These are phyloP conservation scores for Beris chalybata DNA, from an alignment of 2,888 invertebrate genomes.

Conservation along the genomic window DNA sequence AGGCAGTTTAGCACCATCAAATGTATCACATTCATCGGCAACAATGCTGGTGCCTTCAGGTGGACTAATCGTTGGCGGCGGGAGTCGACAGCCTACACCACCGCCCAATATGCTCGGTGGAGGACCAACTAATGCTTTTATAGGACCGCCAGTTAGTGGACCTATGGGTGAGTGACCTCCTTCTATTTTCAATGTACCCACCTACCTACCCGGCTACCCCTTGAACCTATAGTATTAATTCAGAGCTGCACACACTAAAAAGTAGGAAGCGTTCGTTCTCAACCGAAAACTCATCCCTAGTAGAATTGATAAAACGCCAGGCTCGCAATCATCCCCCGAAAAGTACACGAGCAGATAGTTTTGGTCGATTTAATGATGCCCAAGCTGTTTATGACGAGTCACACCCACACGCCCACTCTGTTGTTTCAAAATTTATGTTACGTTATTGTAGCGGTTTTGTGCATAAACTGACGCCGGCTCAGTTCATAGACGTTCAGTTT, in stretches of 20 bases:
- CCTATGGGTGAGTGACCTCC: constrained; percentile 35
- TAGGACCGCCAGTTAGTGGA: constrained; percentile 38
- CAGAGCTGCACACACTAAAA: not conserved
- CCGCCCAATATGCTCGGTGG: constrained; percentile 43
- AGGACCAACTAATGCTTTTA: constrained; percentile 33
- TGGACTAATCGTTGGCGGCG: constrained; percentile 43
- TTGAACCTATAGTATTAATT: constrained; percentile 38
- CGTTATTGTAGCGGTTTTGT: too few species aligned
- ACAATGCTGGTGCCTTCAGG: constrained; percentile 52
- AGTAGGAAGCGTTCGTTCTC: too few species aligned
- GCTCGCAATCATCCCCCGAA: too few species aligned
- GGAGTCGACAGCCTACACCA: constrained; percentile 45
- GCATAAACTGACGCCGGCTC: too few species aligned
- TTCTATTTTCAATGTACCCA: constrained; percentile 35
- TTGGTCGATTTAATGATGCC: too few species aligned
- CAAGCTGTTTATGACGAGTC: too few species aligned
- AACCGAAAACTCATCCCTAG: too few species aligned
- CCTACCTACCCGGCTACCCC: constrained; percentile 49
- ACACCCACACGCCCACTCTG: too few species aligned
- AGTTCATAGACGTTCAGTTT: too few species aligned
- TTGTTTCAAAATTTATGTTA: too few species aligned
- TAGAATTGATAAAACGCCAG: too few species aligned
- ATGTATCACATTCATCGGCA: constrained; percentile 45
- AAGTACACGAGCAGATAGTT: too few species aligned
- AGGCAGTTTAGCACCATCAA: constrained; percentile 46